Evolutionary conservation across 2,797 vertebrate genomes (phyloP).

Genomic region (Amniataba percoides): DNA sequence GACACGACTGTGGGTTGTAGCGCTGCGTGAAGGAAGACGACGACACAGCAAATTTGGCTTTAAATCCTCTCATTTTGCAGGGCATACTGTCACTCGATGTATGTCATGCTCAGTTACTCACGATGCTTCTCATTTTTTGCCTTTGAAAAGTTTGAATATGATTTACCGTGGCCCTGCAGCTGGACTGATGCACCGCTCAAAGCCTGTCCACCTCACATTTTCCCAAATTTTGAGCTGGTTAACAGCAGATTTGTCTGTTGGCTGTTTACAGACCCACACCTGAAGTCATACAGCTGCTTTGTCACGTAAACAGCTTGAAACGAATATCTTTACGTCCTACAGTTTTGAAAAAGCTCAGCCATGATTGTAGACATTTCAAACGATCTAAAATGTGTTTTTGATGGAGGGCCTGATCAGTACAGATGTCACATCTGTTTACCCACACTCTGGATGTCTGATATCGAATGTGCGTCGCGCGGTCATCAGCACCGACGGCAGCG

Average conservation of each 20-base stretch:
- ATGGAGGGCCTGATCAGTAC: slow-evolving; percentile 10
- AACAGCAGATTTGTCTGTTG: slow-evolving; percentile 26
- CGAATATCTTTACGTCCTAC: slow-evolving; percentile 14
- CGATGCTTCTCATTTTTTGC: slow-evolving; percentile 50
- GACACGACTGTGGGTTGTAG: slow-evolving; percentile 53
- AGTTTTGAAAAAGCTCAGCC: slow-evolving; percentile 16
- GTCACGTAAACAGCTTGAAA: neutral
- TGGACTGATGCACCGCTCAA: slow-evolving; percentile 27
- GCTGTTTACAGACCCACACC: slow-evolving; percentile 52
- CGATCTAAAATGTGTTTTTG: slow-evolving; percentile 23
- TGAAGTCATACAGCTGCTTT: slow-evolving; percentile 35
- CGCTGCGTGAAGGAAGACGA: slow-evolving; percentile 55
- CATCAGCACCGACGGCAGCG: slow-evolving; percentile 2
- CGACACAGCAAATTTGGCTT: slow-evolving; percentile 56
- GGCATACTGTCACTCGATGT: slow-evolving; percentile 19
- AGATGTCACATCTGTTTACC: slow-evolving; percentile 10
- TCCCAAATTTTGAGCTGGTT: neutral
- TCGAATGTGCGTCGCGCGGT: slow-evolving; percentile 49
- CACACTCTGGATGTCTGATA: slow-evolving; percentile 26
- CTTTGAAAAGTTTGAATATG: slow-evolving; percentile 46
- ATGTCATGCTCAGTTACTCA: slow-evolving; percentile 34
- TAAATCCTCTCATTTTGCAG: slow-evolving; percentile 31
- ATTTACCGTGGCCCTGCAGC: slow-evolving; percentile 31
- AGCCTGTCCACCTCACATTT: slow-evolving; percentile 31
- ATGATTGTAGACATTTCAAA: slow-evolving; percentile 45